Percentiles rank a stretch among this genome's conserved stretches.
Evolutionary conservation across 2,888 invertebrate genomes (phyloP).

Genomic region (Pheosia gnoma): DNA sequence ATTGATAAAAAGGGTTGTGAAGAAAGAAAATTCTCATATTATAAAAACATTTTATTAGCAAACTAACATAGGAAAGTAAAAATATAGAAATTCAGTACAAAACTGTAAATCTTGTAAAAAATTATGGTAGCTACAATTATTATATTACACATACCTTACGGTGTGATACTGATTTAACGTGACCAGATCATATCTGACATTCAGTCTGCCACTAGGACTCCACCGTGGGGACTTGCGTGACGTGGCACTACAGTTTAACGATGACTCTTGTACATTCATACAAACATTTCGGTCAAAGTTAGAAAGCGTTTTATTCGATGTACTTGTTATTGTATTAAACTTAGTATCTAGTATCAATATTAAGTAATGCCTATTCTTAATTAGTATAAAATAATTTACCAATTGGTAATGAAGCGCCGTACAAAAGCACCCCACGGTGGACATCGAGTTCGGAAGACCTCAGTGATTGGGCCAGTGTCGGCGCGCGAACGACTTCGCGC

Average conservation of each 20-base stretch:
- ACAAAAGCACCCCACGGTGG: conserved; percentile 26
- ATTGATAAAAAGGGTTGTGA: conserved; percentile 2
- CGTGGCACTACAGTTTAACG: conserved; percentile 2
- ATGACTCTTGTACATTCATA: neutral
- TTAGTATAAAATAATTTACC: conserved; percentile 9
- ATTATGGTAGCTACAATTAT: conserved; percentile 72
- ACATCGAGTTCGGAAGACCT: conserved; percentile 51
- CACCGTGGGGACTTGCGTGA: conserved; percentile 19
- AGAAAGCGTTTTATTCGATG: neutral
- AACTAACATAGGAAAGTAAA: conserved; percentile 84
- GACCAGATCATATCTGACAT: conserved; percentile 57
- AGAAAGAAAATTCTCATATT: conserved; percentile 32
- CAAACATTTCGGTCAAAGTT: neutral
- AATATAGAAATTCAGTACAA: conserved; percentile 81
- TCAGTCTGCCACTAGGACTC: conserved; percentile 28
- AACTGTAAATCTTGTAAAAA: conserved; percentile 78
- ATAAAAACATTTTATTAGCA: conserved; percentile 82
- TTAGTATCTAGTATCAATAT: neutral
- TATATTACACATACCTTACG: conserved; percentile 60
- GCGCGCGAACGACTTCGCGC: conserved; percentile 5
- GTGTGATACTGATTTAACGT: conserved; percentile 56
- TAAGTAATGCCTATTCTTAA: neutral
- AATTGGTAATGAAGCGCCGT: conserved; percentile 7
- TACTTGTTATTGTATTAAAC: neutral
- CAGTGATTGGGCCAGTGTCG: conserved; percentile 47